Conservation (phyloP, 2,113 vertebrate genomes). For the Pelvicachromis taeniatus region DNA sequence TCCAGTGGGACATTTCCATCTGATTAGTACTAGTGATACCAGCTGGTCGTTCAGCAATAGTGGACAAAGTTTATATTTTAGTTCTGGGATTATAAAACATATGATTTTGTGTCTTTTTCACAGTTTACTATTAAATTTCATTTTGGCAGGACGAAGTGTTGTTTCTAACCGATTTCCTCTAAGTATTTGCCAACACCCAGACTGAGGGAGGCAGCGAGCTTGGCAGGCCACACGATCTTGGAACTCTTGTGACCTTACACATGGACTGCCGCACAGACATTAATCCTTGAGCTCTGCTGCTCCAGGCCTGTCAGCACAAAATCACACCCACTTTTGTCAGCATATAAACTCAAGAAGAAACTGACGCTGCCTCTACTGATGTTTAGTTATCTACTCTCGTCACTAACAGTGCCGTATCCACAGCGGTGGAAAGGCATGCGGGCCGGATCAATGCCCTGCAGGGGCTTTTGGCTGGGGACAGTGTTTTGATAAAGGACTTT, state of each 20-base stretch:
- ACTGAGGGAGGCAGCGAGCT: conserved; percentile 10
- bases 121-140: conserved; percentile 23
- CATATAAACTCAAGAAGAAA: background rate
- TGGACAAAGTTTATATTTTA: background rate
- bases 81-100: conserved; percentile 6
- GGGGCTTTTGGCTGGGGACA: conserved; percentile 14
- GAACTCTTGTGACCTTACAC: background rate
- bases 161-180: conserved; percentile 29
- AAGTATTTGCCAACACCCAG: conserved; percentile 8
- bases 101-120: conserved; percentile 23
- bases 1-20: background rate
- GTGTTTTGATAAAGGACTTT: conserved; percentile 34
- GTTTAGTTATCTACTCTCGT: background rate
- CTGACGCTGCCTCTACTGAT: background rate
- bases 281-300: background rate
- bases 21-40: background rate
- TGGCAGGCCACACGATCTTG: conserved; percentile 25
- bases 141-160: conserved; percentile 30
- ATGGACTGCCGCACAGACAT: conserved; percentile 1
- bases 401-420: background rate
- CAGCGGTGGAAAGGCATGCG: background rate
- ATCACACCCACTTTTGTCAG: background rate
- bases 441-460: conserved; percentile 29
- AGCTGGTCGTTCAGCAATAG: background rate
- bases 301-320: background rate